phyloP scores from a whole-genome alignment of 2,113 vertebrate species.

The Caracal caracal region DNA sequence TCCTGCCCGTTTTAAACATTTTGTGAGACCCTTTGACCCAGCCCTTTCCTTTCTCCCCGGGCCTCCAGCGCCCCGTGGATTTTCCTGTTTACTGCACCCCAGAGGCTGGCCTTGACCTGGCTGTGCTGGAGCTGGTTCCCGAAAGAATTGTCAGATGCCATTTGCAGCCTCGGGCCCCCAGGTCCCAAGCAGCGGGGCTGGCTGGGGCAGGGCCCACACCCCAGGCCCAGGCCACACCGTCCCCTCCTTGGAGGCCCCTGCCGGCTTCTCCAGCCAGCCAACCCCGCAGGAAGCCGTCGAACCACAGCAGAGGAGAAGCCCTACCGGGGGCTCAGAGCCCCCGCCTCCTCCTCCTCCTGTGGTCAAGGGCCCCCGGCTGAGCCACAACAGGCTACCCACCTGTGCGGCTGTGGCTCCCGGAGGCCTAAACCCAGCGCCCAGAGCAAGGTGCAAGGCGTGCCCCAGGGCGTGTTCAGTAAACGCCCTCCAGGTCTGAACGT shows the following conservation, averaged over 20 bases:
- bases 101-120: neutral
- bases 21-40: neutral
- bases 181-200: neutral
- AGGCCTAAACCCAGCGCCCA: neutral
- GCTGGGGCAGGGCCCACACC: rapidly evolving
- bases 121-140: neutral
- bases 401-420: too few relatives aligned
- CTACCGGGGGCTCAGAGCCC: neutral
- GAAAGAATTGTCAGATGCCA: neutral
- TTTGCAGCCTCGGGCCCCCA: neutral
- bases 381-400: rapidly evolving
- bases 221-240: rapidly evolving
- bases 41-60: conserved; percentile 44
- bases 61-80: conserved; percentile 37
- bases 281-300: neutral
- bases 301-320: neutral
- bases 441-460: rapidly evolving
- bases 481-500: too few relatives aligned
- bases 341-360: too few relatives aligned
- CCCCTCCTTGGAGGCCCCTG: neutral
- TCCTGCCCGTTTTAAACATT: conserved; percentile 37
- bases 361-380: neutral
- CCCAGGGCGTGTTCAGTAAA: rapidly evolving
- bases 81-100: conserved; percentile 68
- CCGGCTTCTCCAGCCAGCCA: neutral